These are phyloP conservation scores for Seira ritae DNA, from an alignment of 2,888 invertebrate species.

Conservation along the genomic window DNA sequence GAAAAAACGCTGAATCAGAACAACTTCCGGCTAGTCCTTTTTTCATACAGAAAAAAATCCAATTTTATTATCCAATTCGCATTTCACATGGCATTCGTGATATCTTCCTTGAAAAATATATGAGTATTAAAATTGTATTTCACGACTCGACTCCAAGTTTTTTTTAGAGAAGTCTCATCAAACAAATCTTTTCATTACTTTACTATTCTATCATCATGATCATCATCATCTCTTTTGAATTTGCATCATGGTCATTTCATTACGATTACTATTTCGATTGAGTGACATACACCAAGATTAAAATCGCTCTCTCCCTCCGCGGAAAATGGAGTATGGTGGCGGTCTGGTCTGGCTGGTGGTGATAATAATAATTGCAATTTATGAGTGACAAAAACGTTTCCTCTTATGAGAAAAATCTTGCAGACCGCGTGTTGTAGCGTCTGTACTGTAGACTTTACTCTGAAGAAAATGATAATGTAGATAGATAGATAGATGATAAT, in stretches of 20 bases:
- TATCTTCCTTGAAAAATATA: not conserved
- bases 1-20: conserved; percentile 6
- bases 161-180: not conserved
- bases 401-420: not conserved
- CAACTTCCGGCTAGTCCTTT: conserved; percentile 41
- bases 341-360: not conserved
- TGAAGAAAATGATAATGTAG: conserved; percentile 14
- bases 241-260: conserved; percentile 16
- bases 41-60: not conserved
- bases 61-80: not conserved
- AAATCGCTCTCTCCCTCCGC: not conserved
- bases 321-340: conserved; percentile 17
- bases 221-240: not conserved
- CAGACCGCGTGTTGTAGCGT: conserved; percentile 9
- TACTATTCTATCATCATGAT: not conserved
- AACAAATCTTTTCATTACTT: not conserved
- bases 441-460: conserved; percentile 15
- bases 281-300: conserved; percentile 2
- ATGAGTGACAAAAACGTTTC: conserved; percentile 13
- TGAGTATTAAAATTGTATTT: not conserved
- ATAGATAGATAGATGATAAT: not conserved
- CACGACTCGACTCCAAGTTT: not conserved
- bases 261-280: not conserved
- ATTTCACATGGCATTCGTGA: not conserved
- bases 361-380: conserved; percentile 37